Percentiles rank a stretch among this genome's conserved stretches.
These are phyloP conservation scores for Synanthedon formicaeformis DNA, from an alignment of 2,888 invertebrate species.

Conservation along the genomic window DNA sequence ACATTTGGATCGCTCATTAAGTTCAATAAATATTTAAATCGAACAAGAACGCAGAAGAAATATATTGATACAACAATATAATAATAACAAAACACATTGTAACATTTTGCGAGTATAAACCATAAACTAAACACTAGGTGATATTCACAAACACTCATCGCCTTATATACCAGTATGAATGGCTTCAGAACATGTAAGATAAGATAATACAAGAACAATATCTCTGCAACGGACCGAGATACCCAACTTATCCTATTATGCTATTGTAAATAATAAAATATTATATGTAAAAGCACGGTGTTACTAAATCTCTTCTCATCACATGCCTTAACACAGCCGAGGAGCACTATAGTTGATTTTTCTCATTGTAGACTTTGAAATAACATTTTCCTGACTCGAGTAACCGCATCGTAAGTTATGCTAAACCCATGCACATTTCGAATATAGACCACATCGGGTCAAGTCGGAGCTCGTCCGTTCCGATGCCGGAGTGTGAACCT, in stretches of 20 bases:
- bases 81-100: too few relatives aligned
- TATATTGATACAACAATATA: background rate
- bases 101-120: constrained; percentile 7
- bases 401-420: constrained; percentile 68
- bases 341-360: constrained; percentile 65
- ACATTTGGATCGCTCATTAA: background rate
- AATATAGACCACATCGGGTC: constrained; percentile 42
- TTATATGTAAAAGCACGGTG: constrained; percentile 58
- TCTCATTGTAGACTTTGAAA: constrained; percentile 65
- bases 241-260: constrained; percentile 26
- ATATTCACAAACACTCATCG: constrained; percentile 38
- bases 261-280: constrained; percentile 65
- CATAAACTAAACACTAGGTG: constrained; percentile 23
- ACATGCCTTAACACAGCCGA: constrained; percentile 69
- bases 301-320: constrained; percentile 69
- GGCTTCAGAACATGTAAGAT: constrained; percentile 48
- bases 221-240: constrained; percentile 45
- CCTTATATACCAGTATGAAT: constrained; percentile 39
- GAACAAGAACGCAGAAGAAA: background rate
- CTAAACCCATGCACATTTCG: constrained; percentile 68
- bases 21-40: background rate
- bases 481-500: constrained; percentile 29
- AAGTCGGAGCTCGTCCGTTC: constrained; percentile 27
- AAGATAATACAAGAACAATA: constrained; percentile 18
- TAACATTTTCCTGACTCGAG: constrained; percentile 66